phyloP scores from a whole-genome alignment of 2,888 invertebrate species.

The Gandaritis pyraliata region DNA sequence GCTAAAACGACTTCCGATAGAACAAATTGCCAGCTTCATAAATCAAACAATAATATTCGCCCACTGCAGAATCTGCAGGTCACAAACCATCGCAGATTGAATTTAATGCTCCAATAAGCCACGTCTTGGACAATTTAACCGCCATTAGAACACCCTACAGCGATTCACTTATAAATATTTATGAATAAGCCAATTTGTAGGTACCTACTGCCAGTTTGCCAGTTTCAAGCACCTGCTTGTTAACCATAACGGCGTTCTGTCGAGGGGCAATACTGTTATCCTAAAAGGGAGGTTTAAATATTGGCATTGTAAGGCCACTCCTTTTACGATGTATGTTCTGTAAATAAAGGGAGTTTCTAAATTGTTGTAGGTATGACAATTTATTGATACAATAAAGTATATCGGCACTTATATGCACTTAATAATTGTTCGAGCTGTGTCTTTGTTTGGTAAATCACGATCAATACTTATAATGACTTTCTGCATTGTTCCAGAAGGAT shows the following conservation, averaged over 20 bases:
- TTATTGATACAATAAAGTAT: constrained; percentile 48
- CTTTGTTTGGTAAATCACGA: not conserved
- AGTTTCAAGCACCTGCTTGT: constrained; percentile 51
- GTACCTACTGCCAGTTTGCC: constrained; percentile 41
- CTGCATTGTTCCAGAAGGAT: constrained; percentile 90
- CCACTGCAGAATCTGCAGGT: constrained; percentile 56
- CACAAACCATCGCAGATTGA: constrained; percentile 63
- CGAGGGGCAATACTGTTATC: constrained; percentile 56
- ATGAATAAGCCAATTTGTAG: constrained; percentile 69
- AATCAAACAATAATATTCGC: constrained; percentile 67
- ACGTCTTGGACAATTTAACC: constrained; percentile 69
- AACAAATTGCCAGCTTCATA: constrained; percentile 65
- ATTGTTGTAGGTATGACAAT: constrained; percentile 38
- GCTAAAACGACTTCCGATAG: constrained; percentile 61
- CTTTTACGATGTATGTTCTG: constrained; percentile 49
- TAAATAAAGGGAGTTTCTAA: constrained; percentile 46
- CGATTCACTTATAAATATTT: constrained; percentile 72
- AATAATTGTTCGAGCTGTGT: not conserved
- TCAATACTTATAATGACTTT: constrained; percentile 51
- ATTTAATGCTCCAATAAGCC: constrained; percentile 69
- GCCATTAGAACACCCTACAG: constrained; percentile 67
- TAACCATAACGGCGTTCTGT: constrained; percentile 56
- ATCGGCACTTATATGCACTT: constrained; percentile 20
- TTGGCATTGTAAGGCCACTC: constrained; percentile 56
- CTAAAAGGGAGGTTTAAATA: constrained; percentile 63